Percentiles rank a stretch among this genome's conserved stretches.
phyloP scores from a whole-genome alignment of 2,797 vertebrate genomes.

The Periparus ater region DNA sequence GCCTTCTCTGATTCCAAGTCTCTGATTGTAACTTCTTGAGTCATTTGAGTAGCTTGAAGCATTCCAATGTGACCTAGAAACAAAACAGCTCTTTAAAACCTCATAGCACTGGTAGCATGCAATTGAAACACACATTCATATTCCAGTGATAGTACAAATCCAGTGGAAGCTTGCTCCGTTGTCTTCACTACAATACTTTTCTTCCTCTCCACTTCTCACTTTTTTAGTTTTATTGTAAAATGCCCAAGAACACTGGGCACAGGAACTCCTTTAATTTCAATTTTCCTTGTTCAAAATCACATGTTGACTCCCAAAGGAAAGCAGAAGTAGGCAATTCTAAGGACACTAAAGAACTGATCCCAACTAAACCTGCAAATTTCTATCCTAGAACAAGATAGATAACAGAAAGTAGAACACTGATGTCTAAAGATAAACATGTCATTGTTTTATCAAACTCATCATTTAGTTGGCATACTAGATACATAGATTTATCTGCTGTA shows the following conservation, averaged over 20 bases:
- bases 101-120: not conserved
- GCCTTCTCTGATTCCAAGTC: slow-evolving; percentile 96
- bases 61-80: slow-evolving; percentile 94
- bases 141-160: not conserved
- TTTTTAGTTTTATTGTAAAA: not conserved
- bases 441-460: not conserved
- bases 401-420: not conserved
- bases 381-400: not conserved
- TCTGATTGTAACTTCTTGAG: slow-evolving; percentile 94
- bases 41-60: slow-evolving; percentile 97
- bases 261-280: not conserved
- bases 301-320: not conserved
- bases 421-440: not conserved
- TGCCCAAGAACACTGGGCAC: not conserved
- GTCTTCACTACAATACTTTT: not conserved
- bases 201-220: not conserved
- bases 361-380: not conserved
- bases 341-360: not conserved
- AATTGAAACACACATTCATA: not conserved
- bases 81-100: slow-evolving; percentile 46
- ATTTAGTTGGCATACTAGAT: not conserved
- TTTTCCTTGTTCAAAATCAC: not conserved
- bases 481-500: not conserved
- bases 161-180: not conserved
- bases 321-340: not conserved